Conservation (phyloP, 1,140 invertebrate genomes). For the Centruroides vittatus region DNA sequence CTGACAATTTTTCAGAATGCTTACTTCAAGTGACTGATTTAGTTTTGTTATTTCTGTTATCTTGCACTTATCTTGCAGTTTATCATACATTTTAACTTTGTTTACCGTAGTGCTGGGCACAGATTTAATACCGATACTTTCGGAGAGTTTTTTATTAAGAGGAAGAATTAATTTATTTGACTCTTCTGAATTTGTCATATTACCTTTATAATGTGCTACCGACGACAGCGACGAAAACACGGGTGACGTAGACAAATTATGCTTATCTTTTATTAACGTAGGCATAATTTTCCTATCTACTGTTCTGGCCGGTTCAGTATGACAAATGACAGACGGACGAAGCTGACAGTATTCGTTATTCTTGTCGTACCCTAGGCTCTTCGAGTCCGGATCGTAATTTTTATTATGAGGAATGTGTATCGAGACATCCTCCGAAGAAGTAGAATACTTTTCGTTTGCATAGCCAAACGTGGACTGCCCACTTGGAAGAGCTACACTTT, state of each 20-base stretch:
- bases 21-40: no score
- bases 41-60: no score
- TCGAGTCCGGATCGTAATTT: not conserved
- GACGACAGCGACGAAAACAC: not conserved
- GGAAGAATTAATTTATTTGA: not conserved
- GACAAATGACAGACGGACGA: constrained; percentile 20
- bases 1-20: no score
- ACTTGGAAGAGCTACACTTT: not conserved
- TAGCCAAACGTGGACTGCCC: constrained; percentile 1
- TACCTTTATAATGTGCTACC: not conserved
- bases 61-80: no score
- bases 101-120: no score
- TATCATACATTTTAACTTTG: no score
- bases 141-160: not conserved
- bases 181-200: not conserved
- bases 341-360: constrained; percentile 5
- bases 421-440: not conserved
- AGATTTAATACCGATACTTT: not conserved
- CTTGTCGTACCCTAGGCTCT: not conserved
- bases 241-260: constrained; percentile 6
- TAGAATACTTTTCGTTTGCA: constrained; percentile 3
- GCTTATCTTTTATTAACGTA: not conserved
- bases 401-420: not conserved
- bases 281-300: no score
- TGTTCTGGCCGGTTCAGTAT: constrained; percentile 12